These are phyloP conservation scores for Thaumetopoea pityocampa DNA, from an alignment of 1,140 invertebrate species.

Conservation along the genomic window DNA sequence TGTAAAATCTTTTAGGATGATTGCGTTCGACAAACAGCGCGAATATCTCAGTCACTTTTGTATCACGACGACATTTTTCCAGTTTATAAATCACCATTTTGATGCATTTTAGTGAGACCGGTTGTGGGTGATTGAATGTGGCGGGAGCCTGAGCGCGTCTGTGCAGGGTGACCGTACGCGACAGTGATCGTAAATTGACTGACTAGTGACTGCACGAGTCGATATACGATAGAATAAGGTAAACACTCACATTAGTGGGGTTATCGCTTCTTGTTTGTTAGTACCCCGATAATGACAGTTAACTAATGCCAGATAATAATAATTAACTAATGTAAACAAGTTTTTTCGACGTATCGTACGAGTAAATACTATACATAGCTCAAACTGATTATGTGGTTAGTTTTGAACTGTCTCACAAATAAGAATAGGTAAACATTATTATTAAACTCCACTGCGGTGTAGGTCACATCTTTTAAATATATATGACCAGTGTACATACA, in stretches of 20 bases:
- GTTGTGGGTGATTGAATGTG: conserved; percentile 11
- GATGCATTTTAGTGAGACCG: conserved; percentile 58
- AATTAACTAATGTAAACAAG: no score
- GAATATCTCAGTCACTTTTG: conserved; percentile 47
- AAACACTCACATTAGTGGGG: not conserved
- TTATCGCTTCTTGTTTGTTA: conserved; percentile 2
- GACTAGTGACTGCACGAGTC: conserved; percentile 10
- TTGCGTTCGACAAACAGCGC: conserved; percentile 59
- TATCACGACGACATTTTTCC: conserved; percentile 32
- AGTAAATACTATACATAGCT: no score
- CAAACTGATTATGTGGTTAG: no score
- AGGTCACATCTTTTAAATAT: no score
- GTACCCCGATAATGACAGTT: conserved; percentile 1
- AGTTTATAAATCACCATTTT: conserved; percentile 58
- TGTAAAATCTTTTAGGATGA: conserved; percentile 69
- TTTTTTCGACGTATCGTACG: no score
- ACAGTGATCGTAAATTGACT: conserved; percentile 12
- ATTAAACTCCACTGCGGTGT: no score
- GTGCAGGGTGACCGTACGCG: not conserved
- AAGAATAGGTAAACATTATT: no score
- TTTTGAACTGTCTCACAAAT: no score
- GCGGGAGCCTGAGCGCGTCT: conserved; percentile 13
- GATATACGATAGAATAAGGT: not conserved
- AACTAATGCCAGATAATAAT: no score
- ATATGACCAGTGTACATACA: no score